Percentiles rank a stretch among this genome's conserved stretches.
These are phyloP conservation scores for Dascyllus trimaculatus DNA, from an alignment of 2,113 vertebrate species.

Conservation along the genomic window DNA sequence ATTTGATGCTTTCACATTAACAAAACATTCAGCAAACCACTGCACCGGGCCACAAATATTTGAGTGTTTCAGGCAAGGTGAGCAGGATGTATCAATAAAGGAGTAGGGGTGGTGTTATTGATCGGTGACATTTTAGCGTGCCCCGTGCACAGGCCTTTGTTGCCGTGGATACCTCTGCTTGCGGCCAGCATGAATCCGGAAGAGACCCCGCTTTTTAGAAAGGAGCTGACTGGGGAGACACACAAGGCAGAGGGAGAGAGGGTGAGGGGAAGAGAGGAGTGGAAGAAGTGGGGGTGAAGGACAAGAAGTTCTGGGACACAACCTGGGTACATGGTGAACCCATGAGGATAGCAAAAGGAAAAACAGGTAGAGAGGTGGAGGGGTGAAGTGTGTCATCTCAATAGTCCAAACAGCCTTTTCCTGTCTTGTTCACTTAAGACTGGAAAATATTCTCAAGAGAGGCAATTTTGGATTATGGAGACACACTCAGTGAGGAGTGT, in stretches of 20 bases:
- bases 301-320: constrained; percentile 45
- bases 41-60: constrained; percentile 70
- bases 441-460: not conserved
- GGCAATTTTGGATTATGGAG: constrained; percentile 67
- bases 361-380: constrained; percentile 11
- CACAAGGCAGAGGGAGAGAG: constrained; percentile 91
- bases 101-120: constrained; percentile 29
- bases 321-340: constrained; percentile 43
- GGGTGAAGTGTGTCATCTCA: constrained; percentile 49
- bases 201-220: constrained; percentile 98
- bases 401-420: constrained; percentile 59
- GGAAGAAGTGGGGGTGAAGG: constrained; percentile 30
- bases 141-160: constrained; percentile 80
- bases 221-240: constrained; percentile 93
- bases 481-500: constrained; percentile 34
- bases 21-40: not conserved
- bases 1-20: not conserved
- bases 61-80: constrained; percentile 63
- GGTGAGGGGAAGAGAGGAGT: constrained; percentile 71
- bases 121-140: constrained; percentile 70
- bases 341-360: constrained; percentile 30
- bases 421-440: not conserved
- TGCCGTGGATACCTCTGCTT: constrained; percentile 94
- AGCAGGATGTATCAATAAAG: constrained; percentile 33
- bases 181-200: constrained; percentile 95